Conservation (phyloP, 2,113 vertebrate species). For the Platichthys stellatus region DNA sequence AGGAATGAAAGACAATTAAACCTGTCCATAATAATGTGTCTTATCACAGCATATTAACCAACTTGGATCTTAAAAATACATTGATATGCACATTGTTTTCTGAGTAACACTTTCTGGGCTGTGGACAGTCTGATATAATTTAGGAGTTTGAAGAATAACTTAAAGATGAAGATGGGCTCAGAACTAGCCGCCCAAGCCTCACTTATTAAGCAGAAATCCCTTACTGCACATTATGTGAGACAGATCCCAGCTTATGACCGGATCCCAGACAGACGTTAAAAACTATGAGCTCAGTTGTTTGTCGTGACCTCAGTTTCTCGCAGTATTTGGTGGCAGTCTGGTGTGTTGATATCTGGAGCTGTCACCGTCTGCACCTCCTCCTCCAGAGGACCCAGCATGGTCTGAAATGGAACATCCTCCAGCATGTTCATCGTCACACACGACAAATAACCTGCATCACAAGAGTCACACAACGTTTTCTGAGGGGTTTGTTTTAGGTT, state of each 20-base stretch:
- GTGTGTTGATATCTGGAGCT: slow-evolving; percentile 74
- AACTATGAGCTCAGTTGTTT: slow-evolving; percentile 41
- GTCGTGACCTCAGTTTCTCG: slow-evolving; percentile 86
- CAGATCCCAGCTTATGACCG: background rate
- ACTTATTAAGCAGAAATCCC: background rate
- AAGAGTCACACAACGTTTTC: background rate
- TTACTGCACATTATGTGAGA: background rate
- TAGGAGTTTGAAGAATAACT: background rate
- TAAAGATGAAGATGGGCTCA: background rate
- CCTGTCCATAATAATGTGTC: background rate
- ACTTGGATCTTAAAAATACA: background rate
- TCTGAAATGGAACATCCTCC: slow-evolving; percentile 89
- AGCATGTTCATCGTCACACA: slow-evolving; percentile 82
- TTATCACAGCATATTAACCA: background rate
- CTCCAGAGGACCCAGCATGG: slow-evolving; percentile 57
- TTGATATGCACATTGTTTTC: too few relatives aligned
- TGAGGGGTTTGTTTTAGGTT: background rate
- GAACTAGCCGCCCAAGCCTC: background rate
- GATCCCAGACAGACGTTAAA: background rate
- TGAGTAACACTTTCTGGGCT: background rate
- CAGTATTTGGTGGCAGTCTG: slow-evolving; percentile 82
- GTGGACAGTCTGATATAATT: background rate
- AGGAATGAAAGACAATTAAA: background rate
- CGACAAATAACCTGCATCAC: slow-evolving; percentile 24
- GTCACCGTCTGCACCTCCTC: slow-evolving; percentile 53